phyloP scores from a whole-genome alignment of 2,888 invertebrate species.

The Phania funesta region DNA sequence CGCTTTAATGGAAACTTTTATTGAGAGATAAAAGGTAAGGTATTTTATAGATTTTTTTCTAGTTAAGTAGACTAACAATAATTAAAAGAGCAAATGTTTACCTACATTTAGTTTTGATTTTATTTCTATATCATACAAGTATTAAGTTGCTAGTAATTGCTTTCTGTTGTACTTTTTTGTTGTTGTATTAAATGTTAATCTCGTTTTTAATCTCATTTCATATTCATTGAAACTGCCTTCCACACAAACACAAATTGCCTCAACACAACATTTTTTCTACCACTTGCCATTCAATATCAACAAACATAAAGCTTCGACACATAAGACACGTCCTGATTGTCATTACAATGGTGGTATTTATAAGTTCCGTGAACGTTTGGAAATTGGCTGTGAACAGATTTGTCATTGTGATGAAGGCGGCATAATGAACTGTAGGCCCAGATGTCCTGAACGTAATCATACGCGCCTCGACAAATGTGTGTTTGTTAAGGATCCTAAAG shows the following conservation, averaged over 20 bases:
- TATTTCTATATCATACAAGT: conserved; percentile 3
- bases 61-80: conserved; percentile 10
- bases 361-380: conserved; percentile 86
- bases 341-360: conserved; percentile 84
- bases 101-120: background rate
- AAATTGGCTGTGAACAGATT: conserved; percentile 89
- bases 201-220: conserved; percentile 61
- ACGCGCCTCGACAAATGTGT: conserved; percentile 88
- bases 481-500: conserved; percentile 89
- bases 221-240: conserved; percentile 52
- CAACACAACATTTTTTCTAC: conserved; percentile 35
- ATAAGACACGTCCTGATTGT: conserved; percentile 76
- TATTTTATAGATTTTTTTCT: conserved; percentile 1
- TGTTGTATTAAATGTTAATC: conserved; percentile 52
- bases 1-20: background rate
- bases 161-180: conserved; percentile 12
- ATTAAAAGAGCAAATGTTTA: background rate
- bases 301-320: conserved; percentile 69
- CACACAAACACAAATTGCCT: conserved; percentile 29
- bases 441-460: conserved; percentile 83
- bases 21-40: background rate
- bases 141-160: conserved; percentile 24
- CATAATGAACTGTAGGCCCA: conserved; percentile 86
- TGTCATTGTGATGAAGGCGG: conserved; percentile 89
- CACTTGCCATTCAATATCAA: background rate